Conservation (phyloP, 2,797 vertebrate genomes). For the Neomorphus geoffroyi region DNA sequence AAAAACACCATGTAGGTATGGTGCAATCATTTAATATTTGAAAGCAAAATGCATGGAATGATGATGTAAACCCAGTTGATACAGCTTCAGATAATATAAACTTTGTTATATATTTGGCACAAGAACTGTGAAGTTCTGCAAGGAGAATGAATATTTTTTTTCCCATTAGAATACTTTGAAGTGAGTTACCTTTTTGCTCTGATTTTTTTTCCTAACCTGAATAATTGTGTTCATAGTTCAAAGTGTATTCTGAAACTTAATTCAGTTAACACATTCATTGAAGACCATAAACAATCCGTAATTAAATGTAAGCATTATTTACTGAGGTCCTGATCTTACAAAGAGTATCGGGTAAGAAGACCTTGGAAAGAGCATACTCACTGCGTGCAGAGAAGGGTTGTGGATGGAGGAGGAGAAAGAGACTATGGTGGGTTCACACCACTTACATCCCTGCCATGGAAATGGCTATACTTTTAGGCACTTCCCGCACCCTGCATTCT, state of each 20-base stretch:
- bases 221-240: conserved; percentile 31
- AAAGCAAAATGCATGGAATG: neutral
- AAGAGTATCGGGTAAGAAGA: neutral
- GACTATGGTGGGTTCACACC: neutral
- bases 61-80: neutral
- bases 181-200: neutral
- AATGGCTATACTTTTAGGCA: neutral
- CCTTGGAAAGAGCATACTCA: neutral
- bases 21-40: neutral
- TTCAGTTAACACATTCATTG: neutral
- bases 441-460: neutral
- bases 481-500: neutral
- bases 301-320: conserved; percentile 7
- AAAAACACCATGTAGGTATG: neutral
- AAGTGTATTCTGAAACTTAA: conserved; percentile 9
- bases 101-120: neutral
- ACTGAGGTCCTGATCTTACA: neutral
- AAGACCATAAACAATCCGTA: neutral
- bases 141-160: neutral
- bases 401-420: neutral
- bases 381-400: neutral
- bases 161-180: neutral
- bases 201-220: conserved; percentile 20
- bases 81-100: neutral
- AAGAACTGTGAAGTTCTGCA: neutral